A percentile compares a stretch with the other conserved stretches of the same genome.
Evolutionary conservation across 2,113 vertebrate species (phyloP).

Genomic region (Pseudorectes ferrugineus): DNA sequence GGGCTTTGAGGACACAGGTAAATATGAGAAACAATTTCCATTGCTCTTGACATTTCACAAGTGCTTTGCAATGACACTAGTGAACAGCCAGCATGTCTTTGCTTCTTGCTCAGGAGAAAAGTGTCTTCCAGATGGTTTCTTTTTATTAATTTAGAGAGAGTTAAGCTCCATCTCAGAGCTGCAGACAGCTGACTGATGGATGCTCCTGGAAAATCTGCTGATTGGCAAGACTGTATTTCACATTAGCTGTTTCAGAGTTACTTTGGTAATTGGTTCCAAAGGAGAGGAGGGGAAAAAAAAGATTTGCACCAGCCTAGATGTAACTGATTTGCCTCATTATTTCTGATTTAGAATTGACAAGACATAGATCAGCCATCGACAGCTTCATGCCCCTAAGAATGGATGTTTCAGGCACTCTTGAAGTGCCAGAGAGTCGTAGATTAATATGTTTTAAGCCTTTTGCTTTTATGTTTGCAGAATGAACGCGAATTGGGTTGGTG

Average conservation of each 20-base stretch:
- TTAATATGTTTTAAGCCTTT: not conserved
- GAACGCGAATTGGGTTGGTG: not conserved
- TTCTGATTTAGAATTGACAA: conserved; percentile 36
- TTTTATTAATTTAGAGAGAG: conserved; percentile 42
- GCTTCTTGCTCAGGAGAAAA: not conserved
- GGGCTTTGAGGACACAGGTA: not conserved
- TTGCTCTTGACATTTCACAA: not conserved
- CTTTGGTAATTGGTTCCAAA: conserved; percentile 44
- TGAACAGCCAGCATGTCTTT: not conserved
- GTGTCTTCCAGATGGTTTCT: not conserved
- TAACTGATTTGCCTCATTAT: conserved; percentile 39
- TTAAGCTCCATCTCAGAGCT: conserved; percentile 3
- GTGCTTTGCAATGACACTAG: not conserved
- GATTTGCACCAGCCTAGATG: not conserved
- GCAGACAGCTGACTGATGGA: conserved; percentile 50
- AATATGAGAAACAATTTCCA: not conserved
- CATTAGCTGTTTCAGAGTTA: conserved; percentile 28
- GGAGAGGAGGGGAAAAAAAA: not conserved
- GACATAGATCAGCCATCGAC: conserved; percentile 2
- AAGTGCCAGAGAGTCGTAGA: not conserved
- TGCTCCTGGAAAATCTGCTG: conserved; percentile 38
- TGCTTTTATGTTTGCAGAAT: not conserved
- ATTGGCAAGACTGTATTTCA: conserved; percentile 41
- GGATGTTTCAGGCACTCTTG: not conserved
- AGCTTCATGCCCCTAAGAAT: not conserved